phyloP scores from a whole-genome alignment of 2,113 vertebrate species.

The Thalassoma bifasciatum region DNA sequence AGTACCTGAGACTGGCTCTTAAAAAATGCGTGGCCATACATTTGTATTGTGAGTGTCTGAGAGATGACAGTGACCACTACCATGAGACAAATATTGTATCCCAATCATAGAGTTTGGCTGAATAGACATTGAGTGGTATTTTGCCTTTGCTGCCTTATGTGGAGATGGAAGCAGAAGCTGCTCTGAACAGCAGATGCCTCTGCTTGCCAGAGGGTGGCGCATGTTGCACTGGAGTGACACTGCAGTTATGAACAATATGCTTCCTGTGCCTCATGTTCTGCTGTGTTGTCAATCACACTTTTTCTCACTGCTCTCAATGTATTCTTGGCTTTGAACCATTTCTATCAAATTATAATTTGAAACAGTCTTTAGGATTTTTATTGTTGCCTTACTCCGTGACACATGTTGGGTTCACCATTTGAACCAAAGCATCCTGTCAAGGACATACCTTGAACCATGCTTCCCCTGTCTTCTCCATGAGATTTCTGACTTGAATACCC shows the following conservation, averaged over 20 bases:
- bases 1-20: too few species aligned
- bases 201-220: constrained; percentile 39
- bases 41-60: neutral
- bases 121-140: too few species aligned
- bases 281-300: neutral
- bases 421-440: neutral
- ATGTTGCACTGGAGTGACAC: neutral
- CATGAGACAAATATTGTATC: neutral
- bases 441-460: neutral
- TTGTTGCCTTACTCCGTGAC: neutral
- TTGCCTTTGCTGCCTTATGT: too few species aligned
- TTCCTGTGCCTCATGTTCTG: neutral
- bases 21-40: neutral
- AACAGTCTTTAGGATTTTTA: too few species aligned
- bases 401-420: neutral
- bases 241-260: neutral
- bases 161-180: neutral
- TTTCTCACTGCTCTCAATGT: neutral
- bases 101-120: neutral
- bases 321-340: neutral
- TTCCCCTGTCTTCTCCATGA: too few species aligned
- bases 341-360: too few species aligned
- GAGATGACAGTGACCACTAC: neutral
- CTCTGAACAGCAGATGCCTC: neutral
- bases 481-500: neutral